Conservation (phyloP, 1,140 invertebrate genomes). For the Bombus affinis region DNA sequence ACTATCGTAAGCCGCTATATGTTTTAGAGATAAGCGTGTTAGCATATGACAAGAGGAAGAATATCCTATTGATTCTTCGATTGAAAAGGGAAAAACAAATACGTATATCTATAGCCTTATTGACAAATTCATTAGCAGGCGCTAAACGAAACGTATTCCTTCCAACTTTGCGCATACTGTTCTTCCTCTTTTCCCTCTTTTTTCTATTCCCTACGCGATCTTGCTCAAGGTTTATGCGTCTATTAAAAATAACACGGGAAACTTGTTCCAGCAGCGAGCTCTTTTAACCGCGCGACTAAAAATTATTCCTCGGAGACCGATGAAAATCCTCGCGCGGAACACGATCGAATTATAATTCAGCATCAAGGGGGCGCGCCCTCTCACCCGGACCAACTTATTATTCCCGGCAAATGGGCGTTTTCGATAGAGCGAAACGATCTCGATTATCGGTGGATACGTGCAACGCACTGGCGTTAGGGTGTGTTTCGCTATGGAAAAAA, state of each 20-base stretch:
- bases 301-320: neutral
- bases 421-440: constrained; percentile 56
- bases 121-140: neutral
- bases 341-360: constrained; percentile 38
- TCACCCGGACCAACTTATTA: constrained; percentile 29
- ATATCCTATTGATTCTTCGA: too few relatives aligned
- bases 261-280: neutral
- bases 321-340: constrained; percentile 2
- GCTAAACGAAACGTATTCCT: neutral
- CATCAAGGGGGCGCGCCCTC: constrained; percentile 20
- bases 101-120: too few relatives aligned
- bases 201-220: neutral
- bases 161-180: neutral
- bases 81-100: too few relatives aligned
- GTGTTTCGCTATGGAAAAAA: constrained; percentile 53
- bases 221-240: neutral
- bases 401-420: constrained; percentile 49
- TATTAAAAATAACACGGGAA: neutral
- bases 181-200: neutral
- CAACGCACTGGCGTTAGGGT: constrained; percentile 6
- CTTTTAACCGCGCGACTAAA: neutral
- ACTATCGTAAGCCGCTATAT: too few relatives aligned
- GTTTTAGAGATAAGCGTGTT: too few relatives aligned
- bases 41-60: too few relatives aligned
- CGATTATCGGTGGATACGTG: constrained; percentile 50